Conservation (phyloP, 2,888 invertebrate species). For the Amiota minor region DNA sequence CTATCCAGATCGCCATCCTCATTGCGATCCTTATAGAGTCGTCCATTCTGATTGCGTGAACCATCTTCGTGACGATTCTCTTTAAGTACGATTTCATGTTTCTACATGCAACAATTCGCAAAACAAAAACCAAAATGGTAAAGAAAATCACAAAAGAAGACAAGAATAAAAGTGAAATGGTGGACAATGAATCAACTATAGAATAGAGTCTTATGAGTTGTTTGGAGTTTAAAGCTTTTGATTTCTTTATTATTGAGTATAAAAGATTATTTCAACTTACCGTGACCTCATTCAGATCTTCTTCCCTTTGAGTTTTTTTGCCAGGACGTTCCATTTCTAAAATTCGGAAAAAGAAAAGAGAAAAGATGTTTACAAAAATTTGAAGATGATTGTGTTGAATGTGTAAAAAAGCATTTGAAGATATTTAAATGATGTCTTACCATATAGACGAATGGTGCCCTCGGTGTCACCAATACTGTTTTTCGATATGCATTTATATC, state of each 20-base stretch:
- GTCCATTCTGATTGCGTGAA: conserved; percentile 71
- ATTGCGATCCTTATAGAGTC: conserved; percentile 70
- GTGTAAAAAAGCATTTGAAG: neutral
- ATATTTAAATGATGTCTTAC: conserved; percentile 76
- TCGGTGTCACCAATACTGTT: conserved; percentile 94
- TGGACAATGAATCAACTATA: neutral
- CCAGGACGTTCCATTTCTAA: conserved; percentile 73
- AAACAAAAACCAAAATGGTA: neutral
- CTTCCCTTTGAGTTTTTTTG: conserved; percentile 74
- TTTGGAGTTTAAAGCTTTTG: neutral
- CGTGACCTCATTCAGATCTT: conserved; percentile 73
- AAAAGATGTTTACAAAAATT: neutral
- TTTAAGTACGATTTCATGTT: conserved; percentile 69
- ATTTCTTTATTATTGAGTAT: neutral
- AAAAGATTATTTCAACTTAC: conserved; percentile 57
- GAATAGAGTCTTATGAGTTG: neutral
- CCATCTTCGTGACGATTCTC: conserved; percentile 72
- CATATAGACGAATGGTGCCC: conserved; percentile 90
- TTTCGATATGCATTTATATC: conserved; percentile 93
- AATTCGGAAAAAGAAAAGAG: conserved; percentile 25
- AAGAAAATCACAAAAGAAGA: conserved; percentile 7
- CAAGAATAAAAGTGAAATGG: neutral
- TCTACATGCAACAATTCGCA: conserved; percentile 48
- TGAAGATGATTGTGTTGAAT: neutral
- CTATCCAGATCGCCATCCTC: conserved; percentile 59